Base-by-base conservation (phyloP, 2,888 invertebrate species). In the Diaphora mendica region DNA sequence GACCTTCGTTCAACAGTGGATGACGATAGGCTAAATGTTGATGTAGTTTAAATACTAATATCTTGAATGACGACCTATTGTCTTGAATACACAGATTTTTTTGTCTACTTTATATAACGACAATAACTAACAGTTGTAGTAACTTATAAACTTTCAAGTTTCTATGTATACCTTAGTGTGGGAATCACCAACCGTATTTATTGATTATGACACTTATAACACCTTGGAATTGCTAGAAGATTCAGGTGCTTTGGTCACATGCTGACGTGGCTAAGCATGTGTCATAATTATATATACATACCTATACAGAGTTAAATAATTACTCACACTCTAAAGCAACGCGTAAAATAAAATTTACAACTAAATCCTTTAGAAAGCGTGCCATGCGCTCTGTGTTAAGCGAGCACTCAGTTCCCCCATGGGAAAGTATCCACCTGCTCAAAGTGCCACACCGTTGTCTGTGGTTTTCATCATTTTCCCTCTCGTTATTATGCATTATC, bases 391-490 rank as follows among this genome's bases (percentile, higher is more conserved):
- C 11, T 30, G 64, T 72, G 65, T 72, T 72, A 1, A 35, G 67
- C 64, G 48, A 64, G 66, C 67, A 42, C 59, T 17, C n/a, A 17
- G 42, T 44, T 67, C 88, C 69, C 88, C 88, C 85, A 80, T 91
- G 91, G 88, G 90, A 91, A 91, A 71, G 7, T 7, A n/a, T 39
- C 76, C 91, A 91, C 83, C 89, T 91, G 91, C 71, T 70, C 79
- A 78, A 83, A 79, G 71, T 70, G 66, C 30, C 70, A 65, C 62
- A 67, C 33, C 42, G 55, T 26, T 17, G 44, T n/a, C 35, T 55
- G 65, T n/a, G n/a, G 59, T 67, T 70, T 59, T 70, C 74, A 70
- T 59, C 64, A 42, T 71, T 76, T 75, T 70, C 55, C 64, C 65
- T 59, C 33, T 26, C 30, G 55, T 30, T 23, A 73, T 71, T 26